Evolutionary conservation across 2,113 vertebrate species (phyloP).

Genomic region (Megaleporinus macrocephalus): DNA sequence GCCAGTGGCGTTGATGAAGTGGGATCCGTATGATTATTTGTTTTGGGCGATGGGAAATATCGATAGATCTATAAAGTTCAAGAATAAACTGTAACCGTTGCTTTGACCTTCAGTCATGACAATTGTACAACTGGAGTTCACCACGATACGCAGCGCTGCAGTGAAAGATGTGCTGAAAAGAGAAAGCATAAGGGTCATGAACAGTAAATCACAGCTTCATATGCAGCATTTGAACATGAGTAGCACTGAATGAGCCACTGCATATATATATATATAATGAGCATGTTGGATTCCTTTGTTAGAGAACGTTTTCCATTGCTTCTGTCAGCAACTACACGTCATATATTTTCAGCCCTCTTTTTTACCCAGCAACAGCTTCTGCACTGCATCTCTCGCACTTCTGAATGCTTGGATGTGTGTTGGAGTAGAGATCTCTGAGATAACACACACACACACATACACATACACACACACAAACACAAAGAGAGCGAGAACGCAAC

Average conservation of each 20-base stretch:
- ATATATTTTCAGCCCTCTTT: background rate
- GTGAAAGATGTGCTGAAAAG: background rate
- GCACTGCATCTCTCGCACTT: background rate
- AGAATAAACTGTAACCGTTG: conserved; percentile 25
- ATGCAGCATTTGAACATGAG: background rate
- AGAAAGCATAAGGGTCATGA: background rate
- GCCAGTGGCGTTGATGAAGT: conserved; percentile 32
- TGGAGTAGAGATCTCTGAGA: background rate
- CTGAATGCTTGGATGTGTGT: background rate
- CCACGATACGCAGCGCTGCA: background rate
- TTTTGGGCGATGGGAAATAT: conserved; percentile 17
- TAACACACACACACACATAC: background rate
- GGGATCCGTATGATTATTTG: conserved; percentile 8
- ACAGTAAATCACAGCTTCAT: conserved; percentile 17
- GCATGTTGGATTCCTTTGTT: conserved; percentile 8
- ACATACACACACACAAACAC: background rate
- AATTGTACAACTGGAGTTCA: conserved; percentile 2
- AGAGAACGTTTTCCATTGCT: background rate
- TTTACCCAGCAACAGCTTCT: conserved; percentile 37
- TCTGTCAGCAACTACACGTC: conserved; percentile 12
- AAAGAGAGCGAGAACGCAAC: background rate
- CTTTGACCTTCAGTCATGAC: conserved; percentile 17
- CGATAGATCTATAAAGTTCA: conserved; percentile 5
- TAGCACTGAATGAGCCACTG: background rate
- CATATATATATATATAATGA: background rate